Conservation (phyloP, 2,888 invertebrate genomes). For the Arrhopalites spinosus region DNA sequence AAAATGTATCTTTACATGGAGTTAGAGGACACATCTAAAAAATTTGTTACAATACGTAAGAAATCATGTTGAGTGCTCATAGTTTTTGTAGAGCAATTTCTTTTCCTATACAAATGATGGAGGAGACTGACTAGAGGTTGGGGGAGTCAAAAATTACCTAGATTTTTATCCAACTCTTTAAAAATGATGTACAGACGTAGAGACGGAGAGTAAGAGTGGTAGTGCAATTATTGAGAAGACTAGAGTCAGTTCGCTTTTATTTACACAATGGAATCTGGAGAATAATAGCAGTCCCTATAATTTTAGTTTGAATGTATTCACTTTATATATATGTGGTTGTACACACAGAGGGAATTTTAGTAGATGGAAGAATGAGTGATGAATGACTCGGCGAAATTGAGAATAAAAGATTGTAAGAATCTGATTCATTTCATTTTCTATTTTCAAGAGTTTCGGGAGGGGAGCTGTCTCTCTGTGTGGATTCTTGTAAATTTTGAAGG, state of each 20-base stretch:
- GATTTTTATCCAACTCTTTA: too few relatives aligned
- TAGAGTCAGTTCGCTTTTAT: neutral
- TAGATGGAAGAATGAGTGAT: neutral
- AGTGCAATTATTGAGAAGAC: neutral
- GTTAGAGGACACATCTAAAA: too few relatives aligned
- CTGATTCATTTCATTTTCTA: neutral
- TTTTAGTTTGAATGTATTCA: neutral
- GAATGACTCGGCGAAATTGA: constrained; percentile 9
- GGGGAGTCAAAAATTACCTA: too few relatives aligned
- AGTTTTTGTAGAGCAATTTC: too few relatives aligned
- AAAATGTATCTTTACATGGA: too few relatives aligned
- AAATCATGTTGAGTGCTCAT: too few relatives aligned
- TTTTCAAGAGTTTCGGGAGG: neutral
- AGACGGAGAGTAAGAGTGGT: neutral
- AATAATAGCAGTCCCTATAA: neutral
- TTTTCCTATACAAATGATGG: too few relatives aligned
- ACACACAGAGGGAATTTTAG: neutral
- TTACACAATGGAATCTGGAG: neutral
- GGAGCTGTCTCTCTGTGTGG: too few relatives aligned
- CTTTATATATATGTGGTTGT: neutral
- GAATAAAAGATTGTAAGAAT: neutral
- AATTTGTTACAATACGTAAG: too few relatives aligned
- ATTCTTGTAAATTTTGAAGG: neutral
- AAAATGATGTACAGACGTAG: too few relatives aligned
- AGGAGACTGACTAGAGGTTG: too few relatives aligned